A percentile compares a stretch with the other conserved stretches of the same genome.
phyloP scores from a whole-genome alignment of 2,113 vertebrate species.

The Formicarius rufipectus region DNA sequence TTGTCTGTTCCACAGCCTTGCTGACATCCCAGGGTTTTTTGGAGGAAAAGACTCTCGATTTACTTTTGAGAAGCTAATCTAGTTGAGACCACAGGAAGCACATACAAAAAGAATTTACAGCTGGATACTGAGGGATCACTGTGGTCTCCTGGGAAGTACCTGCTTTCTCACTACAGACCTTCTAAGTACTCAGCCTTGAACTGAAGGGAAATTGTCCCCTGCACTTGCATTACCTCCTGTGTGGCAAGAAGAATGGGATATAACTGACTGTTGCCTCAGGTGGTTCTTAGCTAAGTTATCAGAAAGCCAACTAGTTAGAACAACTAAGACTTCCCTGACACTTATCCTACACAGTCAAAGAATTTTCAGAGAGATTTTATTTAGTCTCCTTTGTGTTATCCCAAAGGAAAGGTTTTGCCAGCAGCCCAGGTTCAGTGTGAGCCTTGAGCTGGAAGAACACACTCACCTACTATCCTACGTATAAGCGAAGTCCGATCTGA shows the following conservation, averaged over 20 bases:
- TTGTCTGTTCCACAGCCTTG: background rate
- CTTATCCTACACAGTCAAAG: background rate
- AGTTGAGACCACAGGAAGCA: background rate
- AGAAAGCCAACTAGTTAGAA: background rate
- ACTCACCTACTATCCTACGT: constrained; percentile 89
- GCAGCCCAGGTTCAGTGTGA: background rate
- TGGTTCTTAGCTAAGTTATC: background rate
- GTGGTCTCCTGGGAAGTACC: background rate
- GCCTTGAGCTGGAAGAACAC: background rate
- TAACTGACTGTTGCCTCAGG: background rate
- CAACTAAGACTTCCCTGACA: background rate
- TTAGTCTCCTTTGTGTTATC: background rate
- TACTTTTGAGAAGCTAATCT: background rate
- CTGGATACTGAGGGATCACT: background rate
- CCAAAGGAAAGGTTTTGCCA: background rate
- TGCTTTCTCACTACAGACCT: background rate
- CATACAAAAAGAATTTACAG: background rate
- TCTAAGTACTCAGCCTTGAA: background rate
- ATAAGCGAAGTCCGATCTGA: constrained; percentile 87
- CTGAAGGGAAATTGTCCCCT: background rate
- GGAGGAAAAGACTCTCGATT: background rate
- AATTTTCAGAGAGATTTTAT: background rate
- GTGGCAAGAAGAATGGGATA: accelerated
- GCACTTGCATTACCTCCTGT: background rate
- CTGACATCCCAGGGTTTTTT: background rate